A percentile compares a stretch with the other conserved stretches of the same genome.
Evolutionary conservation across 2,113 vertebrate species (phyloP).

Genomic region (Phainopepla nitens): DNA sequence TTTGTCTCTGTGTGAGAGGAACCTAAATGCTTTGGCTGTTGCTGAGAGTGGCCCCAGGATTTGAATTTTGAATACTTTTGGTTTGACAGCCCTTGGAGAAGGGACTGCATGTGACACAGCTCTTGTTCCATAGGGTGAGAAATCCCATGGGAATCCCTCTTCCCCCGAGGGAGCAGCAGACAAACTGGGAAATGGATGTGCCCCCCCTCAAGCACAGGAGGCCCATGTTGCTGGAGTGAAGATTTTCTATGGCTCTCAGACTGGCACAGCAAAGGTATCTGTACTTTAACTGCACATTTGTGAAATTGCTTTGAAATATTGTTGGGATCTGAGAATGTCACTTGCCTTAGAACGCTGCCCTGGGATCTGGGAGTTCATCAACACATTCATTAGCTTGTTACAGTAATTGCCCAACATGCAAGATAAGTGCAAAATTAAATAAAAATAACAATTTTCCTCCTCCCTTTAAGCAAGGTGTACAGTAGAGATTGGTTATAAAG

Average conservation of each 20-base stretch:
- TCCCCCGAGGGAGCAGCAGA: not conserved
- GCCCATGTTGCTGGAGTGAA: constrained; percentile 79
- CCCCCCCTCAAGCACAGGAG: not conserved
- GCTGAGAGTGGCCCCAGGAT: not conserved
- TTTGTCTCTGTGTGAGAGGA: not conserved
- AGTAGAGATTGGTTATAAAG: not conserved
- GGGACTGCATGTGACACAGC: not conserved
- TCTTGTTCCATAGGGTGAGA: constrained; percentile 13
- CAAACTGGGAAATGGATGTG: not conserved
- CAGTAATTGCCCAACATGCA: not conserved
- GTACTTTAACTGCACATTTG: rapidly evolving
- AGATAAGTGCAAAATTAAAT: not conserved
- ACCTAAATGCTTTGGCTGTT: not conserved
- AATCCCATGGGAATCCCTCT: not conserved
- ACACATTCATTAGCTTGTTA: not conserved
- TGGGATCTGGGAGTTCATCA: not conserved
- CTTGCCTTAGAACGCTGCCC: not conserved
- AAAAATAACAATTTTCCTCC: not conserved
- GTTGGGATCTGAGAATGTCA: rapidly evolving
- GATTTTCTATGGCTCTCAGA: constrained; percentile 92
- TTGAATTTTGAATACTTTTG: not conserved
- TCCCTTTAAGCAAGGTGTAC: not conserved
- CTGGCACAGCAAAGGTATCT: constrained; percentile 89
- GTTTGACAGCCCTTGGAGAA: not conserved
- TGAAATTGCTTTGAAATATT: not conserved